Evolutionary conservation across 2,888 invertebrate species (phyloP), one percentile per base, ranked within the genome.

Genomic region (Callyntrura sp.): DNA sequence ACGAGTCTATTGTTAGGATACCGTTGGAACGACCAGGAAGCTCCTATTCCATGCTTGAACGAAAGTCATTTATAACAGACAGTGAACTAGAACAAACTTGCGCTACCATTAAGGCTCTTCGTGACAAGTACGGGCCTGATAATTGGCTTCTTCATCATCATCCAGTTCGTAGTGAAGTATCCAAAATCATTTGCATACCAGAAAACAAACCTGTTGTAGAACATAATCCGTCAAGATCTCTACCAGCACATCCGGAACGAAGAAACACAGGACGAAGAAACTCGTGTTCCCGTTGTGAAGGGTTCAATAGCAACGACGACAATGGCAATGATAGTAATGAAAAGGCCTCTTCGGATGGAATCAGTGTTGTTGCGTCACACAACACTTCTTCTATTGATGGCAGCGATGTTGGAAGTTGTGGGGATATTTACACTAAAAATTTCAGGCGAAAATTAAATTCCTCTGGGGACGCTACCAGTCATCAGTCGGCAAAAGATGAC

Each of bases 91-190:
- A 88, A 2, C 70, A 90, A 57, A 91, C 92, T 0, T 60, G 89
- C 20, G 87, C 91, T 25, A 91, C 92, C 0, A 91, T 93, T 68
- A 90, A 91, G 17, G 91, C 90, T 12, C 60, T 93, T 1, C 57
- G 93, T 14, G 91, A 92, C 35, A 93, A 92, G 28, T 93, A 92
- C 85, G 93, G 93, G 0, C 90, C 91, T 9, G 93, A 93, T 35
- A 89, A 92, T 62, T 93, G 93, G 93, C 90, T 93, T 9, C 70
- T 92, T 9, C 88, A 91, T 35, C 92, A 92, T 35, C 90, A 92
- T 82, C 92, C 92, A 17, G 92, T 92, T 9, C 91, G 93, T 9
- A 90, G 88, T 68, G 92, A 93, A 85, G 90, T 93, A 17, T 91
- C 90, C 6, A 92, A 92, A 73, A 82, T 93, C 9, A 79, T 93